Evolutionary conservation across 2,888 invertebrate species (phyloP).

Genomic region (Agrilus mali): DNA sequence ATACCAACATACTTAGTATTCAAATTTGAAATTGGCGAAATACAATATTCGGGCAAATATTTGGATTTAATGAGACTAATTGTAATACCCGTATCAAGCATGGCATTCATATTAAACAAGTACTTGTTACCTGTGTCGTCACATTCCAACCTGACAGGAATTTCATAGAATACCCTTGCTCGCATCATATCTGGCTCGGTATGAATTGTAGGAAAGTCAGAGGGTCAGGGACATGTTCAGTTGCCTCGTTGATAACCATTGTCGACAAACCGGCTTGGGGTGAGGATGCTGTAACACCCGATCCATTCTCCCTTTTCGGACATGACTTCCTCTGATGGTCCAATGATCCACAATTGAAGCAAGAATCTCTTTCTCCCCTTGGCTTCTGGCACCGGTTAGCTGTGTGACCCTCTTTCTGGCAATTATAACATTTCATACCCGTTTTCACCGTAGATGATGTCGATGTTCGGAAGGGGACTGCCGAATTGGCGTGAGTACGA

Average conservation of each 20-base stretch:
- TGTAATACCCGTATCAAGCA: constrained; percentile 13
- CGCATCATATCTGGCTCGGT: too few relatives aligned
- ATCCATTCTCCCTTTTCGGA: background rate
- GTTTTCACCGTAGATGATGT: background rate
- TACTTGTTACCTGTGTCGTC: too few relatives aligned
- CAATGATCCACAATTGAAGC: background rate
- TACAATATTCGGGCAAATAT: background rate
- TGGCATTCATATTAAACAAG: constrained; percentile 21
- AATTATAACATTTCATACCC: background rate
- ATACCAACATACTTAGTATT: too few relatives aligned
- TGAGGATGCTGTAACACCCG: too few relatives aligned
- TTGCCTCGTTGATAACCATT: too few relatives aligned
- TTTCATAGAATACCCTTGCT: too few relatives aligned
- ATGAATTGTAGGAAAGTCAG: too few relatives aligned
- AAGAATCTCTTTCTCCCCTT: background rate
- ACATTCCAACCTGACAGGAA: too few relatives aligned
- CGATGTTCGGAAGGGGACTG: background rate
- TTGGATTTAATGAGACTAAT: constrained; percentile 7
- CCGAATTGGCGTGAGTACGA: too few relatives aligned
- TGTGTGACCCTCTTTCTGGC: background rate
- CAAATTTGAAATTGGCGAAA: too few relatives aligned
- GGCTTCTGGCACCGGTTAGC: background rate
- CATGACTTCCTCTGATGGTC: background rate
- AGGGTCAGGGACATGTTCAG: too few relatives aligned
- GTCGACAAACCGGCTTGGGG: too few relatives aligned